These are phyloP conservation scores for Coracopsis vasa DNA, from an alignment of 2,113 vertebrate species.

Conservation along the genomic window DNA sequence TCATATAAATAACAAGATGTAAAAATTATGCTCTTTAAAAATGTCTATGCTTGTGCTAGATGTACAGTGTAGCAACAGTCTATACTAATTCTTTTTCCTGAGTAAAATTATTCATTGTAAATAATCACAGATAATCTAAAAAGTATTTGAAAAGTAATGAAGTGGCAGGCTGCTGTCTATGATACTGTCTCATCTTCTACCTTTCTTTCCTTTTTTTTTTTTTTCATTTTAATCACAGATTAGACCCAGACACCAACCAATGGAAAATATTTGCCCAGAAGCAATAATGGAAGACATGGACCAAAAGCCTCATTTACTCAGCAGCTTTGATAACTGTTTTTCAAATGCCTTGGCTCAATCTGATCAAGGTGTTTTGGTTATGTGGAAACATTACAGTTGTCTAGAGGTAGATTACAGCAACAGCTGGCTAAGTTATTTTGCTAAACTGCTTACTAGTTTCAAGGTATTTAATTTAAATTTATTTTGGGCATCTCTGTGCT, in stretches of 20 bases:
- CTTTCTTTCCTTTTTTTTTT: not conserved
- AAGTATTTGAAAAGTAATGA: not conserved
- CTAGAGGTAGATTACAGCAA: not conserved
- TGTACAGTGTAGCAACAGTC: not conserved
- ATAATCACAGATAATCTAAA: not conserved
- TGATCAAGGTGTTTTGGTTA: not conserved
- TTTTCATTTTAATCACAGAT: not conserved
- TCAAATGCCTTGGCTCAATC: not conserved
- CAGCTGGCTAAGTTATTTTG: not conserved
- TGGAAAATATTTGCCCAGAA: not conserved
- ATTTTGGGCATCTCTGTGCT: not conserved
- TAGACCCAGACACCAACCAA: not conserved
- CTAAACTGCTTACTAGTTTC: not conserved
- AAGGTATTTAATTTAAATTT: not conserved
- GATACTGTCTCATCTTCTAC: not conserved
- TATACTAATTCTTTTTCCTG: not conserved
- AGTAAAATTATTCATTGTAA: not conserved
- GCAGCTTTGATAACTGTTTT: not conserved
- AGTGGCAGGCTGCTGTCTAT: not conserved
- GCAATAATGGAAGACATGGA: not conserved
- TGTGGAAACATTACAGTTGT: not conserved
- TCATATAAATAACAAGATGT: not conserved
- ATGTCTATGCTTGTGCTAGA: not conserved
- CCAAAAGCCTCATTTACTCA: not conserved
- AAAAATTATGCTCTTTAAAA: conserved; percentile 2